Evolutionary conservation across 2,797 vertebrate genomes (phyloP), one percentile per base, ranked within the genome.

Genomic region (Gadopsis marmoratus): DNA sequence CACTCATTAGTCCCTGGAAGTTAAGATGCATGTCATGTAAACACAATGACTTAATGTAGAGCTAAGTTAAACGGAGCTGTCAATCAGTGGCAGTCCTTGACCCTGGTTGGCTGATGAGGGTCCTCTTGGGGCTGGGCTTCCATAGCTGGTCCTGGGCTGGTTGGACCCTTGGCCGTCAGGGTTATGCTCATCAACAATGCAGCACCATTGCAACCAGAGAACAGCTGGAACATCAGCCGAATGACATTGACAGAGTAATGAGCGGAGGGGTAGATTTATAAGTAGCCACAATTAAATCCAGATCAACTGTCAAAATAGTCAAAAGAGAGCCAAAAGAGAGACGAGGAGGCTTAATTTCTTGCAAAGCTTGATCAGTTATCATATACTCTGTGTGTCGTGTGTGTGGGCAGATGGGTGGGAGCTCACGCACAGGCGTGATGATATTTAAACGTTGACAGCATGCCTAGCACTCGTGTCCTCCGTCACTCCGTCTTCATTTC

Each of bases 1-100:
- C 73, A 10, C 75, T 74, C 33, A 13, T 87, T 83, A 87, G 63
- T 37, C 60, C 23, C 69, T n/a, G 54, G 19, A 79, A 81, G 79
- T 91, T 91, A 54, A 74, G 50, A 92, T 89, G 84, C 88, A 58
- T 13, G 82, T 76, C 88, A 72, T 90, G 90, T 84, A 90, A 89
- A 91, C 85, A 74, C 80, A 68, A 59, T 14, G 86, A 85, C 84
- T 90, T 83, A 78, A 91, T 88, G 81, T 71, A 85, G 86, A 88
- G 87, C 54, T 41, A 66, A 83, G 70, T 89, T 71, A 86, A 90
- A 89, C 66, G 5, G 55, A 76, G 71, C 88, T 91, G 94, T 92
- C 94, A 90, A 71, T 93, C 91, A 88, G 74, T 33, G 83, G 64
- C 82, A 83, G 88, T 92, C 90, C 92, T 92, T 94, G 91, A 94